Base-by-base conservation (phyloP, 2,888 invertebrate species). In the Mongoloraphidia duomilia region DNA sequence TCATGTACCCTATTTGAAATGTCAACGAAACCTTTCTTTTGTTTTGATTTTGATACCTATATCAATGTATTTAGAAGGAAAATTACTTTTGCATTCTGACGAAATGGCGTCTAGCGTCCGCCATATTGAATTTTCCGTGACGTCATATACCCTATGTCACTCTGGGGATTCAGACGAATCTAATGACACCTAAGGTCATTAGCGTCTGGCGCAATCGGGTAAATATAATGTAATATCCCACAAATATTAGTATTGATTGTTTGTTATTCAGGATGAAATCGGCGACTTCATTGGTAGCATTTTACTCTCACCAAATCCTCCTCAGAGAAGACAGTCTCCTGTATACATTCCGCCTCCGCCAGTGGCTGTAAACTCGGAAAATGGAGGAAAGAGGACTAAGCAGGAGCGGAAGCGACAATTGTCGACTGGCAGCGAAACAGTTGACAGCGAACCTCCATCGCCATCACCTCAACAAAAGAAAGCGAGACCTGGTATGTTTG, bases 251-350 rank as follows among this genome's bases (percentile, higher is more conserved):
- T 39, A 34, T 39, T 34, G 34, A 41, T 13, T 38, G 34, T 48
- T 45, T 47, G 38, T 49, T 50, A 61, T 61, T 49, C 47, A 76
- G 76, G 80, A 82, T 58, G 82, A 82, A 62, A 69, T 81, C 6
- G 77, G 74, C 2, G 80, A 82, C 55, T 82, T 80, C 59, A 66
- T 80, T 1, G 76, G 75, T 50, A 75, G 72, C 44, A 71, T 79
- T 13, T 63, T 80, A 41, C 55, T 74, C 35, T 74, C 73, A 41
- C 73, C 75, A 1, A 76, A 75, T 63, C 80, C 79, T 1, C 69
- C 79, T 1, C 73, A 74, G 40, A 56, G 73, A 34, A 60, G 73
- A 49, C 63, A 66, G 49, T 64, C 64, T 10, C 65, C 66, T 33
- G 60, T 61, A 1, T 60, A 62, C 46, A 50, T 56, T 1, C 65